Conservation (phyloP, 92 coral and sea anemone genomes). For the Scolanthus callimorphus region DNA sequence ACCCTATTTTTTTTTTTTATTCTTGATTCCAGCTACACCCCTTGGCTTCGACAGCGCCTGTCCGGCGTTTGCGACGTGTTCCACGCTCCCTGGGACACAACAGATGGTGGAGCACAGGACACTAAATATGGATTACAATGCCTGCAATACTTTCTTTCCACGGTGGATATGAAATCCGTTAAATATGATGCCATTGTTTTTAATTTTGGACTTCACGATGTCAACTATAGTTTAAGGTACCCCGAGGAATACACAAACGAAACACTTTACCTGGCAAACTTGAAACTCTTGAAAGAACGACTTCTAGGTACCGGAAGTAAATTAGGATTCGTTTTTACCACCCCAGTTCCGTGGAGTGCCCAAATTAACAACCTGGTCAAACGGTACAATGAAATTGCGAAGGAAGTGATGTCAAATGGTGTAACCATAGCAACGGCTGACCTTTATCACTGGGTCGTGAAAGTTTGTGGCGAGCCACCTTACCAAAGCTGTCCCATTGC, state of each 20-base stretch:
- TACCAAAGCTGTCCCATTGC: slow-evolving; percentile 41
- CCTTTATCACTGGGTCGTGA: slow-evolving; percentile 50
- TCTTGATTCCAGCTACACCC: slow-evolving; percentile 40
- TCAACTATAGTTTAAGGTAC: slow-evolving; percentile 32
- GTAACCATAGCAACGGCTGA: slow-evolving; percentile 27
- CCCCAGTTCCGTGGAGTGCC: slow-evolving; percentile 70
- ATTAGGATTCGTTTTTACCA: slow-evolving; percentile 62
- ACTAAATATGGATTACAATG: slow-evolving; percentile 73
- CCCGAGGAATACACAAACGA: slow-evolving; percentile 65
- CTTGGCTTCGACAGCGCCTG: slow-evolving; percentile 35
- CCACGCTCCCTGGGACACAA: slow-evolving; percentile 80
- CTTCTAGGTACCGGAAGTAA: slow-evolving; percentile 53
- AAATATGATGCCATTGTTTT: slow-evolving; percentile 77
- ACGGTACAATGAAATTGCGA: slow-evolving; percentile 64
- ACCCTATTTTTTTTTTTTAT: not conserved
- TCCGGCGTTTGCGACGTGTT: slow-evolving; percentile 60
- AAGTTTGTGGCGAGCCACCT: slow-evolving; percentile 43
- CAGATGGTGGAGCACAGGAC: slow-evolving; percentile 90
- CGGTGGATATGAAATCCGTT: slow-evolving; percentile 48
- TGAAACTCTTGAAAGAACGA: slow-evolving; percentile 41
- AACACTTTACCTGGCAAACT: slow-evolving; percentile 39
- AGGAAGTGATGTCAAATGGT: slow-evolving; percentile 16
- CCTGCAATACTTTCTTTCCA: slow-evolving; percentile 55
- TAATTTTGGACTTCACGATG: slow-evolving; percentile 86
- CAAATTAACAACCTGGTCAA: slow-evolving; percentile 41